phyloP scores from a whole-genome alignment of 2,888 invertebrate species.

The Xylota sylvarum region DNA sequence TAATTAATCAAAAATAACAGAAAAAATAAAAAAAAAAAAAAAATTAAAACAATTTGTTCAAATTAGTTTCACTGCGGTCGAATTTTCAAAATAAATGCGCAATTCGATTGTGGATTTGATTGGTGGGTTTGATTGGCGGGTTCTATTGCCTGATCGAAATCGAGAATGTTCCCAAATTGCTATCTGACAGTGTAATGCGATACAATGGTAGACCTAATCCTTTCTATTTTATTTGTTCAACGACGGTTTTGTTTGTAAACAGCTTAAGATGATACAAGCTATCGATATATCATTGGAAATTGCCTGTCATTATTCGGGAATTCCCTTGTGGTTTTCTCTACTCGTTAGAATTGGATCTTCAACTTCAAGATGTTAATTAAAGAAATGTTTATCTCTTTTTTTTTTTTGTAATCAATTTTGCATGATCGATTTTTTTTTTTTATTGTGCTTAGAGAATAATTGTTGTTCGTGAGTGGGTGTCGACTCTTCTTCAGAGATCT shows the following conservation, averaged over 20 bases:
- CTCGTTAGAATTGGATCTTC: not conserved
- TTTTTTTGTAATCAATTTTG: not conserved
- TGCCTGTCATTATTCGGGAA: not conserved
- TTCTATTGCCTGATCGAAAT: constrained; percentile 14
- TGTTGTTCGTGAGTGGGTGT: constrained; percentile 59
- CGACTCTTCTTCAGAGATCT: not conserved
- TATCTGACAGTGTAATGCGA: not conserved
- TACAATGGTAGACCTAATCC: not conserved
- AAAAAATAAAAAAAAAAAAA: not conserved
- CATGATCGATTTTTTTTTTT: constrained; percentile 38
- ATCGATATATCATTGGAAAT: constrained; percentile 12
- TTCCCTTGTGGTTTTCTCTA: not conserved
- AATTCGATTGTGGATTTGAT: not conserved
- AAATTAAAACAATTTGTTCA: not conserved
- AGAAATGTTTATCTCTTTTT: not conserved
- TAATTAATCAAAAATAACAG: not conserved
- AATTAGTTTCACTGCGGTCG: not conserved
- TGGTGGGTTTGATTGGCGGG: not conserved
- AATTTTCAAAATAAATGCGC: constrained; percentile 18
- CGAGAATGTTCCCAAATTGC: not conserved
- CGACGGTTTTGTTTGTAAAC: not conserved
- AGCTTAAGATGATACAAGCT: not conserved
- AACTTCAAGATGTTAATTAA: constrained; percentile 4
- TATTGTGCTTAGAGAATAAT: not conserved
- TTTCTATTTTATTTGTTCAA: not conserved